A percentile compares a stretch with the other conserved stretches of the same genome.
phyloP scores from a whole-genome alignment of 2,797 vertebrate species.

The Emys orbicularis region DNA sequence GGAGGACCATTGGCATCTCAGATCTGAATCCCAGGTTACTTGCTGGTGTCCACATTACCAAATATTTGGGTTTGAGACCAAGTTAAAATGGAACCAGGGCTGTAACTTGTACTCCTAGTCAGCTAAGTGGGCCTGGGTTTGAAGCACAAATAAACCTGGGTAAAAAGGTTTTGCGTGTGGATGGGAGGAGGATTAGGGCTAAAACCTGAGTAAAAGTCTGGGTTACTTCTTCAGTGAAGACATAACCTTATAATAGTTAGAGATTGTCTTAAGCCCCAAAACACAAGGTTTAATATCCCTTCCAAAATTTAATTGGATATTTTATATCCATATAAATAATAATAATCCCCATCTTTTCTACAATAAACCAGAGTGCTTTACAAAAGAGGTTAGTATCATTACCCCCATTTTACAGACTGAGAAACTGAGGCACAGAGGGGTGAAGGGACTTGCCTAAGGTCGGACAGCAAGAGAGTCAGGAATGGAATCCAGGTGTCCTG shows the following conservation, averaged over 20 bases:
- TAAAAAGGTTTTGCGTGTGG: background rate
- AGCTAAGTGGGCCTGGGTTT: background rate
- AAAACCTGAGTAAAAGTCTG: background rate
- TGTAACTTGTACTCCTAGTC: background rate
- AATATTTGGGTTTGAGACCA: too few species aligned
- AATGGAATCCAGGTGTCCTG: background rate
- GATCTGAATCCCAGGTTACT: background rate
- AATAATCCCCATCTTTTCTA: background rate
- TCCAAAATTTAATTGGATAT: background rate
- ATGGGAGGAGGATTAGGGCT: background rate
- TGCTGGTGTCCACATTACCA: background rate
- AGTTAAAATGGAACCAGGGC: background rate
- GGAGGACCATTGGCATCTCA: background rate
- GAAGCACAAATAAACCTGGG: background rate
- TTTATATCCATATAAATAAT: background rate
- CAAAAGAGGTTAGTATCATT: background rate
- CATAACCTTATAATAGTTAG: background rate
- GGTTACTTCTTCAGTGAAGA: background rate
- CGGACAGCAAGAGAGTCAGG: background rate
- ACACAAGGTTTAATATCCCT: background rate
- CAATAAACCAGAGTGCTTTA: background rate
- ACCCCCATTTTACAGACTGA: background rate
- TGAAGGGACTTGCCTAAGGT: background rate
- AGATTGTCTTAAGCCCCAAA: background rate
- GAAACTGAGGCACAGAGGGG: background rate